phyloP scores from a whole-genome alignment of 2,113 vertebrate genomes.

The Rhinichthys klamathensis region DNA sequence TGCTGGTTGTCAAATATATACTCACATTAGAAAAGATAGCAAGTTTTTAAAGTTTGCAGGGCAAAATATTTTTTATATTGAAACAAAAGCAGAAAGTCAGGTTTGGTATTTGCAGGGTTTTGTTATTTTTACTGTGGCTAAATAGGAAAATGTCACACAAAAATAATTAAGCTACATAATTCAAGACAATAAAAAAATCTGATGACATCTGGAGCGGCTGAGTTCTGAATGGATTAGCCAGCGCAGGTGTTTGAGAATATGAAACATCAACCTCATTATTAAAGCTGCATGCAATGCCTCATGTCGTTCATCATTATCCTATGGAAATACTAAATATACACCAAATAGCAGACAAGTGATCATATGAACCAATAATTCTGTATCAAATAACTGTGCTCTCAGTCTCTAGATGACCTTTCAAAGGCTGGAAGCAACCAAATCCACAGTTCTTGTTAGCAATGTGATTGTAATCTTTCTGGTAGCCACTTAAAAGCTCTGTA shows the following conservation, averaged over 20 bases:
- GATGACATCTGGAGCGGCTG: background rate
- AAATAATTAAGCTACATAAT: slow-evolving; percentile 2
- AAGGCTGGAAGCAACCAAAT: background rate
- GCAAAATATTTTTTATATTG: background rate
- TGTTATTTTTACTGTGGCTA: too few species aligned
- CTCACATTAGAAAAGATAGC: background rate
- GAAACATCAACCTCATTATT: background rate
- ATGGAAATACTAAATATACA: background rate
- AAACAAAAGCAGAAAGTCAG: background rate
- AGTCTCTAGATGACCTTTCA: background rate
- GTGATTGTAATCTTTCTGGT: slow-evolving; percentile 11
- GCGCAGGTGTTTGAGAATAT: slow-evolving; percentile 5
- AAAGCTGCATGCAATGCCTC: background rate
- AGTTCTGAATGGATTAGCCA: background rate
- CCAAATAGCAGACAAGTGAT: background rate
- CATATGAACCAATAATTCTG: background rate
- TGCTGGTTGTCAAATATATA: background rate
- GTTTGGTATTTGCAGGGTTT: background rate
- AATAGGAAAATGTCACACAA: background rate
- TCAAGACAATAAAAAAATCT: background rate
- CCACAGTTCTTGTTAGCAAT: background rate
- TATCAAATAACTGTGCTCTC: background rate
- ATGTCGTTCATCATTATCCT: background rate
- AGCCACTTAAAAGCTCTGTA: slow-evolving; percentile 20
- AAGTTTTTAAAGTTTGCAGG: background rate